Percentiles rank a stretch among this genome's conserved stretches.
phyloP scores from a whole-genome alignment of 2,888 invertebrate species.

The Drosophila kuntzei region DNA sequence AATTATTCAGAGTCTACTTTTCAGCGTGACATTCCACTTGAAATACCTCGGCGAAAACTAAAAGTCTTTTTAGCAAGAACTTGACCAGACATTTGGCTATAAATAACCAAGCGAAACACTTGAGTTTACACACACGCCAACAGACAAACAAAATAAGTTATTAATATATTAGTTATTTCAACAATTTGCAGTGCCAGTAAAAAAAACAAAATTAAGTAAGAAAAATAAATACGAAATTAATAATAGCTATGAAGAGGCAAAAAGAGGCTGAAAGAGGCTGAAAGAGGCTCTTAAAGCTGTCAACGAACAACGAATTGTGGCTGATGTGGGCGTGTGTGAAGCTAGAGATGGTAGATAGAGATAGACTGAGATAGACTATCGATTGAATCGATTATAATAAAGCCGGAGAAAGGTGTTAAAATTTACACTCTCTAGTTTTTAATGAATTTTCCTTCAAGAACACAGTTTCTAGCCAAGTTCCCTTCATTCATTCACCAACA shows the following conservation, averaged over 20 bases:
- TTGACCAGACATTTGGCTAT: conserved; percentile 37
- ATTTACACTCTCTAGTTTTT: not conserved
- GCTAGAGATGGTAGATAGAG: conserved; percentile 36
- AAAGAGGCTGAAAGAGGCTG: conserved; percentile 34
- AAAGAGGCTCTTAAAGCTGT: conserved; percentile 55
- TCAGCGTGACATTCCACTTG: conserved; percentile 21
- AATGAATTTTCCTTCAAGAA: not conserved
- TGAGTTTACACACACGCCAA: conserved; percentile 28
- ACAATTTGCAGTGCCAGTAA: conserved; percentile 23
- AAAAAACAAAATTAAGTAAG: conserved; percentile 5
- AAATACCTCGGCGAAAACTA: conserved; percentile 36
- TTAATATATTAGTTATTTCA: conserved; percentile 55
- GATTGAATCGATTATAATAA: not conserved
- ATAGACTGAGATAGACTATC: conserved; percentile 28
- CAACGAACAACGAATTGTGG: conserved; percentile 30
- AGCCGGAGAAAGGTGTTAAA: not conserved
- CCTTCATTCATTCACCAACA: not conserved
- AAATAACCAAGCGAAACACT: conserved; percentile 45
- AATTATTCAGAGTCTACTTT: conserved; percentile 32
- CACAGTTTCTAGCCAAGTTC: conserved; percentile 11
- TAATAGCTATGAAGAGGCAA: conserved; percentile 43
- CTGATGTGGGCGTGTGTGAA: conserved; percentile 46
- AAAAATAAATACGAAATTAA: conserved; percentile 24
- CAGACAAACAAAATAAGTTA: conserved; percentile 45
- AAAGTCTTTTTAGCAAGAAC: conserved; percentile 45